These are phyloP conservation scores for Ptilorrhoa leucosticta DNA, from an alignment of 2,113 vertebrate genomes.

Conservation along the genomic window DNA sequence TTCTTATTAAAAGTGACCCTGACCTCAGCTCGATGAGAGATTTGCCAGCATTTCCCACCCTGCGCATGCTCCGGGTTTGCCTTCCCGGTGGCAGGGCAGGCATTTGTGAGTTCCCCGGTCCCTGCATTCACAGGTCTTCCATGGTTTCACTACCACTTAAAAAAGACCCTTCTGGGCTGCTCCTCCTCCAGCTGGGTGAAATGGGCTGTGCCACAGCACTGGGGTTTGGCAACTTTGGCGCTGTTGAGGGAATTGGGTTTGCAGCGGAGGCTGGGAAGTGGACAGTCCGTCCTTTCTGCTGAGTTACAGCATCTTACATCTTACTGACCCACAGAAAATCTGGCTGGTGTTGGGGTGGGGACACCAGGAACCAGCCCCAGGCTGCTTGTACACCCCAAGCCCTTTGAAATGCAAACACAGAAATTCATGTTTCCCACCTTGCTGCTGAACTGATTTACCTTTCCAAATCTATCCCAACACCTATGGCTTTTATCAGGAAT, in stretches of 20 bases:
- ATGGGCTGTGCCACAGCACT: neutral
- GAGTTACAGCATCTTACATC: no score
- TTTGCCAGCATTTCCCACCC: neutral
- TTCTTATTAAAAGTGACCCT: neutral
- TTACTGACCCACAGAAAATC: accelerated
- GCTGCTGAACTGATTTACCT: neutral
- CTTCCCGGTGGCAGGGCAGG: neutral
- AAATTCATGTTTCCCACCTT: neutral
- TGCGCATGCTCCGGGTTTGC: neutral
- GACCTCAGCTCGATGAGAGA: neutral
- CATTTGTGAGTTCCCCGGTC: neutral
- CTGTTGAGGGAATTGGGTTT: neutral
- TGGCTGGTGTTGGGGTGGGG: neutral
- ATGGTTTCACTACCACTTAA: neutral
- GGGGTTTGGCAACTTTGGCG: neutral
- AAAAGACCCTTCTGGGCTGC: neutral
- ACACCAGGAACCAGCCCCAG: neutral
- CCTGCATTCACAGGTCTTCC: neutral
- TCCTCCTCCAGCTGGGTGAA: neutral
- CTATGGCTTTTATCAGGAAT: neutral
- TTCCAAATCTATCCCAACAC: neutral
- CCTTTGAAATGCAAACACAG: neutral
- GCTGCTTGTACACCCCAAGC: accelerated
- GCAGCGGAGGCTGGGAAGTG: neutral
- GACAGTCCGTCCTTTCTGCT: neutral